Evolutionary conservation across 2,888 invertebrate species (phyloP), one percentile per base, ranked within the genome.

Genomic region (Pelosia muscerda): DNA sequence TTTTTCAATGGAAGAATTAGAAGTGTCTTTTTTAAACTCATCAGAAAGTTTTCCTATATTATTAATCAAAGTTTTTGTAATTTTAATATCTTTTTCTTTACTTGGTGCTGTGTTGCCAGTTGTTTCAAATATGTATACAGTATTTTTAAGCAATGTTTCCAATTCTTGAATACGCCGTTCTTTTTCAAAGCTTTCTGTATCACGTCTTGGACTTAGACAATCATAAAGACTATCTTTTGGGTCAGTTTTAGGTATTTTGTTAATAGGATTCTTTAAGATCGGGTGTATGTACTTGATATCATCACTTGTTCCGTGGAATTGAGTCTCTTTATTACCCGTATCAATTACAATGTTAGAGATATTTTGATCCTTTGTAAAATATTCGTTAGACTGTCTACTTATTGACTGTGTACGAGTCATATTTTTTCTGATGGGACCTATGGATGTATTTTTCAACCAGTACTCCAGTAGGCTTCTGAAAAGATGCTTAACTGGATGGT

Each of bases 131-230:
- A 89, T 76, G 54, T 94, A 94, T 0, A 94, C 88, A 0, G 92
- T 94, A 71, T 86, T 93, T 78, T 91, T 91, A 0, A 94, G 78
- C 25, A 93, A 69, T 74, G 78, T 87, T 78, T 94, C 94, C 1
- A 93, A 78, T 76, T 92, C 88, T 77, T 92, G 92, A 71, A 93
- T 86, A 22, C 85, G 87, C 66, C 84, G 81, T 69, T 93, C 93
- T 76, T 89, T 92, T 70, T 87, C 84, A 63, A 80, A 88, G 72
- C 89, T 91, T 15, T 86, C 84, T 13, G 85, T 84, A 25, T 83
- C 81, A 2, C 76, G 79, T 73, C 63, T 80, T 19, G 83, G 81
- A 61, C 74, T 83, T 25, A 71, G 73, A 31, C 59, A 71, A 58
- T 63, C 63, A 0, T 65, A 57, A 10, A 74, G 72, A 13, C 11